A percentile compares a stretch with the other conserved stretches of the same genome.
phyloP scores from a whole-genome alignment of 2,113 vertebrate species.

The Motacilla tschutschensis region DNA sequence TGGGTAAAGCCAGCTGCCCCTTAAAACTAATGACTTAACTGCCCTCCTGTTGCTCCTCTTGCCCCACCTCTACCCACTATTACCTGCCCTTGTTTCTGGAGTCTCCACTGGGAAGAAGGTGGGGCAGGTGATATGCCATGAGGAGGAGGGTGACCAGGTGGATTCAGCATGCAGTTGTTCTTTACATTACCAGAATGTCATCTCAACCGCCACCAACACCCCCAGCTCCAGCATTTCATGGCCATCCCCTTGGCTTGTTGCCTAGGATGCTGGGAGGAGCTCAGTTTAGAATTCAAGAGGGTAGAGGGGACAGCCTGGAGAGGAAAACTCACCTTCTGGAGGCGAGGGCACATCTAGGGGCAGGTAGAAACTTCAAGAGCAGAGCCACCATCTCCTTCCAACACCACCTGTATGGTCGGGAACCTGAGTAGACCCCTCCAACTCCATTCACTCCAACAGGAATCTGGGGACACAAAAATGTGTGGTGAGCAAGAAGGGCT shows the following conservation, averaged over 20 bases:
- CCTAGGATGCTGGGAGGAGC: not conserved
- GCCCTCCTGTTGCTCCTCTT: not conserved
- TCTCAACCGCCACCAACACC: not conserved
- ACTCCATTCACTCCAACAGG: not conserved
- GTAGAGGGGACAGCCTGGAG: not conserved
- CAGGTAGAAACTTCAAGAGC: not conserved
- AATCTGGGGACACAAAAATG: not conserved
- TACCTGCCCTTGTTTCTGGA: not conserved
- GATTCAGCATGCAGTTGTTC: not conserved
- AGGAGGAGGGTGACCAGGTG: not conserved
- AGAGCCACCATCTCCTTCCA: not conserved
- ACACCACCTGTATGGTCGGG: not conserved
- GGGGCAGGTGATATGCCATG: not conserved
- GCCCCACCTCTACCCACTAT: not conserved
- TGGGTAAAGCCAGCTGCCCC: not conserved
- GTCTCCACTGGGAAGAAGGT: not conserved
- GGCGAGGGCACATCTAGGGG: not conserved
- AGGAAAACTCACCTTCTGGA: not conserved
- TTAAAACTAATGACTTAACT: not conserved
- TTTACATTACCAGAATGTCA: not conserved
- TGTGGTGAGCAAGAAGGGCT: not conserved
- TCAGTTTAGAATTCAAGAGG: not conserved
- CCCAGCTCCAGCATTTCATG: not conserved
- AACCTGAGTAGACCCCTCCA: not conserved
- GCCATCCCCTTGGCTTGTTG: fast-evolving